Conservation (phyloP, 2,888 invertebrate genomes). For the Sericinus montela region DNA sequence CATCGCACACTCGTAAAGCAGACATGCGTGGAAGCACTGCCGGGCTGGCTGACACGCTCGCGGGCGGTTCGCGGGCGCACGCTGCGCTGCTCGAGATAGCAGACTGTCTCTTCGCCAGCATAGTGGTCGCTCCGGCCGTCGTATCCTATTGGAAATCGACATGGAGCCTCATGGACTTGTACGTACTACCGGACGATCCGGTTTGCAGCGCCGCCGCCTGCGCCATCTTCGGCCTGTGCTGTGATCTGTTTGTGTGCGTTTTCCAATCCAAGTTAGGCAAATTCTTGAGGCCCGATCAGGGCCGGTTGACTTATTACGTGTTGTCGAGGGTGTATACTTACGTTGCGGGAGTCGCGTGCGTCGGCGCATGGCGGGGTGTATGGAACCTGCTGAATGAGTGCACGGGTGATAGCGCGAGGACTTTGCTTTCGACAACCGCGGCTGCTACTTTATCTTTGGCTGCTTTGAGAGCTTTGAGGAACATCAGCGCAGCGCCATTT, state of each 20-base stretch:
- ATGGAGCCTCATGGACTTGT: slow-evolving; percentile 88
- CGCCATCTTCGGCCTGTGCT: slow-evolving; percentile 83
- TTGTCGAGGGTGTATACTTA: slow-evolving; percentile 86
- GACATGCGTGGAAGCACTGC: slow-evolving; percentile 84
- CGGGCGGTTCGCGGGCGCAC: slow-evolving; percentile 72
- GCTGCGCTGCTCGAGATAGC: slow-evolving; percentile 81
- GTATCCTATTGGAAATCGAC: slow-evolving; percentile 93
- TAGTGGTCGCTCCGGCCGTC: slow-evolving; percentile 88
- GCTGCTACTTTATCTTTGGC: slow-evolving; percentile 84
- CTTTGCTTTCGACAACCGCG: slow-evolving; percentile 81
- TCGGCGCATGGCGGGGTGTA: slow-evolving; percentile 92
- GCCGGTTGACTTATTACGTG: slow-evolving; percentile 83
- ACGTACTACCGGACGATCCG: slow-evolving; percentile 82
- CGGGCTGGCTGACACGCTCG: slow-evolving; percentile 81
- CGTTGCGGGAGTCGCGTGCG: slow-evolving; percentile 88
- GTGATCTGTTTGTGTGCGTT: slow-evolving; percentile 84
- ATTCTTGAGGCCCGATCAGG: slow-evolving; percentile 81
- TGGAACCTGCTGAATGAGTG: slow-evolving; percentile 88
- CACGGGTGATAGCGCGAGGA: slow-evolving; percentile 79
- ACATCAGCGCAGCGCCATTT: slow-evolving; percentile 91
- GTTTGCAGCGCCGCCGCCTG: slow-evolving; percentile 83
- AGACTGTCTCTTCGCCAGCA: slow-evolving; percentile 85
- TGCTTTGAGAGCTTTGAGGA: slow-evolving; percentile 84
- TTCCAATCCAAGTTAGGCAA: slow-evolving; percentile 81
- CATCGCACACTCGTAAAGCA: slow-evolving; percentile 47